Percentiles rank a stretch among this genome's conserved stretches.
Evolutionary conservation across 1,140 invertebrate genomes (phyloP).

Genomic region (Brachionus asplanchnoidis): DNA sequence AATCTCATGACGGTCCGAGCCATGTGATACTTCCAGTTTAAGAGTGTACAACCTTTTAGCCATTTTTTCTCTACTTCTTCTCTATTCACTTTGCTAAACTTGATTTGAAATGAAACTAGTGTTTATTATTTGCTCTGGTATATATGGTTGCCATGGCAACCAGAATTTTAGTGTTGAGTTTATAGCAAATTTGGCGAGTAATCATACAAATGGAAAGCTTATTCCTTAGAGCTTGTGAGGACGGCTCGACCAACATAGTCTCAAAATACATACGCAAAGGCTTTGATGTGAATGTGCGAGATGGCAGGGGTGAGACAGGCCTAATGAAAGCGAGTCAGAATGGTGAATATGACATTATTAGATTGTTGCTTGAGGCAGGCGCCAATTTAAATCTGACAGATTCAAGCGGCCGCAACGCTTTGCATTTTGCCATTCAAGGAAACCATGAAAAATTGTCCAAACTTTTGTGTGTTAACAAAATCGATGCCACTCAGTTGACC

Average conservation of each 20-base stretch:
- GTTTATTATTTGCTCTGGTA: not conserved
- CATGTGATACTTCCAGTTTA: slow-evolving; percentile 37
- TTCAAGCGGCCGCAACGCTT: not conserved
- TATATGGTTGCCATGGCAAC: not conserved
- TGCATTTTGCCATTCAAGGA: not conserved
- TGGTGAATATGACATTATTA: slow-evolving; percentile 7
- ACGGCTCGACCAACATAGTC: not conserved
- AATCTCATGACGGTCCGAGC: slow-evolving; percentile 31
- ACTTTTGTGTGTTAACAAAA: slow-evolving; percentile 29
- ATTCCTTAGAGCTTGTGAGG: not conserved
- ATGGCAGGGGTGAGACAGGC: not conserved
- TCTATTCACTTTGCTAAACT: not conserved
- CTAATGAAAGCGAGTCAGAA: slow-evolving; percentile 21
- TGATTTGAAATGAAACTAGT: not conserved
- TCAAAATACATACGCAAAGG: slow-evolving; percentile 31
- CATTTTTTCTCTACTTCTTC: slow-evolving; percentile 6
- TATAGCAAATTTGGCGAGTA: not conserved
- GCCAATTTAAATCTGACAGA: slow-evolving; percentile 12
- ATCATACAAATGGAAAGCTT: not conserved
- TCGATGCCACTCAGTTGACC: not conserved
- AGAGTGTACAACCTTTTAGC: not conserved
- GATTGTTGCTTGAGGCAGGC: not conserved
- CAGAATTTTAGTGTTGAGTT: not conserved
- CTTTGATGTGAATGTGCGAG: slow-evolving; percentile 4
- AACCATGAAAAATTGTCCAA: slow-evolving; percentile 36